phyloP scores from a whole-genome alignment of 1,140 invertebrate genomes.

The Sinella curviseta region DNA sequence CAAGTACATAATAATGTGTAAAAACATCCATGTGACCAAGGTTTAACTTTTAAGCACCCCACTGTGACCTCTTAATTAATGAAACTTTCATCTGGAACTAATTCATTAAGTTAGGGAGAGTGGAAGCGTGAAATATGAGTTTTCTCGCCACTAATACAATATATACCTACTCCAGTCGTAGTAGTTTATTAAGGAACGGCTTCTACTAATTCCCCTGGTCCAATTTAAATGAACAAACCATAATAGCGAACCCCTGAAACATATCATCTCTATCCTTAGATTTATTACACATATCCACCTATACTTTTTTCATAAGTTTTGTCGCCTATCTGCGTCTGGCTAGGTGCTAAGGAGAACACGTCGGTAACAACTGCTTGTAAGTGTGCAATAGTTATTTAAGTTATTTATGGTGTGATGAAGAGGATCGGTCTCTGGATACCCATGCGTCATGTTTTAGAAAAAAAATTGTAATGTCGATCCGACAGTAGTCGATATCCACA shows the following conservation, averaged over 20 bases:
- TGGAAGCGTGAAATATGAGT: slow-evolving; percentile 13
- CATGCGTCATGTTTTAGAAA: not conserved
- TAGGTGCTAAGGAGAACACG: too few relatives aligned
- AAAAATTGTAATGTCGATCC: not conserved
- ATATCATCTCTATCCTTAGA: too few relatives aligned
- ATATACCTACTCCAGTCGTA: not conserved
- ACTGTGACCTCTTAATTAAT: slow-evolving; percentile 40
- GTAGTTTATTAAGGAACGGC: not conserved
- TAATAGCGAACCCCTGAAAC: not conserved
- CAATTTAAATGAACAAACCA: not conserved
- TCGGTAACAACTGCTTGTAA: too few relatives aligned
- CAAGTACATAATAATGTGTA: not conserved
- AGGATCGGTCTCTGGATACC: not conserved
- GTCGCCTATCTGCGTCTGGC: too few relatives aligned
- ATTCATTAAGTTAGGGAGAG: slow-evolving; percentile 31
- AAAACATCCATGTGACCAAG: not conserved
- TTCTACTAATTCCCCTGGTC: not conserved
- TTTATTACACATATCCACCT: too few relatives aligned
- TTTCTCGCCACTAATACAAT: not conserved
- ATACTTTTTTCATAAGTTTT: too few relatives aligned
- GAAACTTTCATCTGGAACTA: slow-evolving; percentile 39
- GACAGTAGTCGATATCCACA: too few relatives aligned
- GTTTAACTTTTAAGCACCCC: slow-evolving; percentile 22
- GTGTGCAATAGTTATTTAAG: too few relatives aligned
- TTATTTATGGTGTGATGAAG: too few relatives aligned